Evolutionary conservation across 2,797 vertebrate genomes (phyloP).

Genomic region (Orientallactaga sibirica): DNA sequence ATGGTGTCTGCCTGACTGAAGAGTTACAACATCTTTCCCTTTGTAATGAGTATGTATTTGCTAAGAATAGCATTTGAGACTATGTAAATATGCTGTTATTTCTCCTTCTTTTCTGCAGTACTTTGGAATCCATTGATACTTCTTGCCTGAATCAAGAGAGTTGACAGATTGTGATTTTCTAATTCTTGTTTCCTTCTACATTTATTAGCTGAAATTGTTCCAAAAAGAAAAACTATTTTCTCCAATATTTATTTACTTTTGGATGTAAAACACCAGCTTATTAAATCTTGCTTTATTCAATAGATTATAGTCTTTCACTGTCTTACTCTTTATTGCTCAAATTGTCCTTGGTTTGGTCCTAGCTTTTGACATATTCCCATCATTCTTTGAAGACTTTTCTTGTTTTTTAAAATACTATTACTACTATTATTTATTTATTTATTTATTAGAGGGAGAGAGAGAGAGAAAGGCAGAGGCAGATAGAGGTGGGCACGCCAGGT

Average conservation of each 20-base stretch:
- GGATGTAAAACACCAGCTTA: background rate
- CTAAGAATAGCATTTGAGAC: background rate
- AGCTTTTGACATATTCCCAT: background rate
- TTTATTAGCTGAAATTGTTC: background rate
- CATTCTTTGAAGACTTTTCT: constrained; percentile 28
- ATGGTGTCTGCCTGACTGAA: background rate
- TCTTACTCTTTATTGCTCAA: constrained; percentile 8
- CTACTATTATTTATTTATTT: no score
- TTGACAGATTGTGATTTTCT: constrained; percentile 47
- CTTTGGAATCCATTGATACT: background rate
- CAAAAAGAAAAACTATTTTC: constrained; percentile 13
- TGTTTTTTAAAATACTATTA: background rate
- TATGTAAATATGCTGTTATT: background rate
- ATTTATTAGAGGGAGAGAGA: no score
- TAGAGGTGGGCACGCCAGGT: no score
- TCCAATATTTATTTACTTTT: constrained; percentile 8
- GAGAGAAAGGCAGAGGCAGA: no score
- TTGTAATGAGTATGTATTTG: background rate
- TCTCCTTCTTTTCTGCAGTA: background rate
- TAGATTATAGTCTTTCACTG: background rate
- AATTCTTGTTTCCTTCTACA: constrained; percentile 26
- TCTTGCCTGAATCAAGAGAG: constrained; percentile 14
- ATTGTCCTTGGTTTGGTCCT: background rate
- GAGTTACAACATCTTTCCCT: background rate
- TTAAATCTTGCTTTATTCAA: constrained; percentile 6